These are phyloP conservation scores for Haplotaxodon microlepis DNA, from an alignment of 2,113 vertebrate species.

Conservation along the genomic window DNA sequence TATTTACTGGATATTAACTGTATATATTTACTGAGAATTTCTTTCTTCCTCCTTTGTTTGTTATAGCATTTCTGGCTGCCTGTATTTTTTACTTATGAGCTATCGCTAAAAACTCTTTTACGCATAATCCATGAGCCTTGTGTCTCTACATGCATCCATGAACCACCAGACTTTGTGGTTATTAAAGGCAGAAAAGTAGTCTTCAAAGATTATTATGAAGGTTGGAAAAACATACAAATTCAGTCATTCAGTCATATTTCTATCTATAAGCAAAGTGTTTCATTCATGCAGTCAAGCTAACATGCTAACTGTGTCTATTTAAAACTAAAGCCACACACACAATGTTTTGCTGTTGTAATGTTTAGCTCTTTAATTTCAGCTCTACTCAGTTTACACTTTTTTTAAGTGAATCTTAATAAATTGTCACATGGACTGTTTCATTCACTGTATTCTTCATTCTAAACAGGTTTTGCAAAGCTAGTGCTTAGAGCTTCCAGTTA, in stretches of 20 bases:
- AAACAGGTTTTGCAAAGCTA: not conserved
- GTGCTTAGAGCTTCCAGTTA: not conserved
- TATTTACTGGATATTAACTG: rapidly evolving
- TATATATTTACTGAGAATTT: not conserved
- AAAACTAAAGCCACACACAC: not conserved
- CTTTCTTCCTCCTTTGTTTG: not conserved
- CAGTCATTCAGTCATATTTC: not conserved
- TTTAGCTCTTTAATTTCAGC: not conserved
- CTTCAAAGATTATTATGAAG: not conserved
- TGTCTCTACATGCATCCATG: rapidly evolving
- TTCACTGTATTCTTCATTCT: not conserved
- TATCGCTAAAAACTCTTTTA: not conserved
- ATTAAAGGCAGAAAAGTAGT: not conserved
- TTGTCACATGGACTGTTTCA: not conserved
- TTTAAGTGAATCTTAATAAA: not conserved
- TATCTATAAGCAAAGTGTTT: not conserved
- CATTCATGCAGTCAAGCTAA: not conserved
- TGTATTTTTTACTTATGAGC: not conserved
- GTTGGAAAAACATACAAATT: not conserved
- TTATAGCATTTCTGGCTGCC: not conserved
- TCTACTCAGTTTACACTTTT: too few species aligned
- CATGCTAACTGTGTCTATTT: not conserved
- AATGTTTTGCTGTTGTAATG: not conserved
- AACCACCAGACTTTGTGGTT: not conserved
- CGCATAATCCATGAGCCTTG: not conserved